phyloP scores from a whole-genome alignment of 2,113 vertebrate genomes.

The Pelusios castaneus region DNA sequence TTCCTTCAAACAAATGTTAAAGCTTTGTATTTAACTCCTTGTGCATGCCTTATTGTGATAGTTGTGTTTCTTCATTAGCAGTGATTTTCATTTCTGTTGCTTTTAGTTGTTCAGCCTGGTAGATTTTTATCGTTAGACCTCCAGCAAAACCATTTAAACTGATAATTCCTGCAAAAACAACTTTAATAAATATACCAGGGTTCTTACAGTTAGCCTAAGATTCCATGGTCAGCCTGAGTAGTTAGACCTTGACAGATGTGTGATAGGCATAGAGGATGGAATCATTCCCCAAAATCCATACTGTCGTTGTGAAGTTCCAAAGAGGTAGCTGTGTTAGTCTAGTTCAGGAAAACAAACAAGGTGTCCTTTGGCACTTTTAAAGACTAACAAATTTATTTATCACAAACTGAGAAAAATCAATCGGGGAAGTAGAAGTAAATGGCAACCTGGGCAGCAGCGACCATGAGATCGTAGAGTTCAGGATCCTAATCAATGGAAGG shows the following conservation, averaged over 20 bases:
- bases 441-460: no score
- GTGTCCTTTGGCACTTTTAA: no score
- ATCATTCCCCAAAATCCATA: neutral
- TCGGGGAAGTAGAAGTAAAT: no score
- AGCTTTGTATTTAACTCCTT: conserved; percentile 29
- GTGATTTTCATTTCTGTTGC: neutral
- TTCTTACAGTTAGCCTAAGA: neutral
- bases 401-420: no score
- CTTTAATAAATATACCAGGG: neutral
- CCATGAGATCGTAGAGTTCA: no score
- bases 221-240: neutral
- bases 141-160: neutral
- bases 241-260: neutral
- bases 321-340: no score
- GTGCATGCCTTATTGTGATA: neutral
- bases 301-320: neutral
- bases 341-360: no score
- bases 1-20: conserved; percentile 52
- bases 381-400: no score
- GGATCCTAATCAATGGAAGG: no score
- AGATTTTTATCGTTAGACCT: conserved; percentile 15
- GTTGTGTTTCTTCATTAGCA: neutral
- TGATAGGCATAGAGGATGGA: accelerated
- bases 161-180: neutral
- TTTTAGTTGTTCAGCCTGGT: neutral